These are phyloP conservation scores for Eupristina koningsbergeri DNA, from an alignment of 1,140 invertebrate species.

Conservation along the genomic window DNA sequence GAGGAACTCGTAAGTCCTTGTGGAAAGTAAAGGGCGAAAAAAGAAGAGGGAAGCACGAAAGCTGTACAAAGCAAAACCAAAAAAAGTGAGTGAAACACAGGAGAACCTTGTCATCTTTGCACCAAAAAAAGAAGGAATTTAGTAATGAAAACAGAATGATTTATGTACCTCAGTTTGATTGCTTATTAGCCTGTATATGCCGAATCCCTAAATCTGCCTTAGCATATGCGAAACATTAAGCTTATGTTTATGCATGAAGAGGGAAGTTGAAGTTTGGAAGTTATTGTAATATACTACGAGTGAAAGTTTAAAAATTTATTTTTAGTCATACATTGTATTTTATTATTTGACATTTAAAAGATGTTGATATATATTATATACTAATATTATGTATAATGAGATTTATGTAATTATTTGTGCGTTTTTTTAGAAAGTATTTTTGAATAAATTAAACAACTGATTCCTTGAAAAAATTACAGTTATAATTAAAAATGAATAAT, in stretches of 20 bases:
- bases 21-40: not conserved
- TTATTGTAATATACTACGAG: not conserved
- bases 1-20: constrained; percentile 41
- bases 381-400: no score
- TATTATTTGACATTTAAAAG: not conserved
- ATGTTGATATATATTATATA: no score
- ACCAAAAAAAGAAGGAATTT: constrained; percentile 8
- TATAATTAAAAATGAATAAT: no score
- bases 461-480: no score
- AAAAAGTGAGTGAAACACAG: not conserved
- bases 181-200: not conserved
- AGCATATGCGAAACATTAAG: not conserved
- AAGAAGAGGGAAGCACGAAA: not conserved
- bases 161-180: constrained; percentile 26
- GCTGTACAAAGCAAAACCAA: not conserved
- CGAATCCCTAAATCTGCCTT: not conserved
- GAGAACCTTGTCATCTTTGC: constrained; percentile 12
- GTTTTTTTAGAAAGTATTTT: no score
- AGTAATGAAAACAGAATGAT: constrained; percentile 41
- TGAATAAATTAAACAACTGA: no score
- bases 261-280: not conserved
- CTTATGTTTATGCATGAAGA: constrained; percentile 25
- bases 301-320: not conserved
- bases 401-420: no score
- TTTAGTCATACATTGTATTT: not conserved